Percentiles rank a stretch among this genome's conserved stretches.
phyloP scores from a whole-genome alignment of 2,113 vertebrate species.

The Ceuthmochares aereus region DNA sequence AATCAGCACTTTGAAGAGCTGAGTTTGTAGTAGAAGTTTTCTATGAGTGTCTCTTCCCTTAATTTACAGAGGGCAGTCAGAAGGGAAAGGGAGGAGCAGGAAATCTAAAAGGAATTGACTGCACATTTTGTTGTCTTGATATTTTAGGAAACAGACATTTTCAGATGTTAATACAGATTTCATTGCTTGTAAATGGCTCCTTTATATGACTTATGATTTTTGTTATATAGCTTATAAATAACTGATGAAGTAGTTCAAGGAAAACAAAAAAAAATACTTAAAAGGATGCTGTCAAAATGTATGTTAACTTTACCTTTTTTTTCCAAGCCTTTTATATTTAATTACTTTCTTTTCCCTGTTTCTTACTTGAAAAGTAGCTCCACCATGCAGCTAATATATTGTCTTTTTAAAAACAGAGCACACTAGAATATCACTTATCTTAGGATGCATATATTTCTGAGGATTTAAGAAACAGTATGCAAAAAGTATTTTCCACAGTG shows the following conservation, averaged over 20 bases:
- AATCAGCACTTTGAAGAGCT: not conserved
- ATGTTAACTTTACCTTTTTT: slow-evolving; percentile 25
- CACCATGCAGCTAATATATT: not conserved
- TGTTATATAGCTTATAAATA: slow-evolving; percentile 56
- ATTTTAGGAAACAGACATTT: slow-evolving; percentile 29
- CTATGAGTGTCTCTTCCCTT: not conserved
- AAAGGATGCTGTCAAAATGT: slow-evolving; percentile 48
- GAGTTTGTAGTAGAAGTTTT: not conserved
- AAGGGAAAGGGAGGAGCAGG: not conserved
- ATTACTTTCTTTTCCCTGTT: slow-evolving; percentile 19
- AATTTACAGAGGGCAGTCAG: not conserved
- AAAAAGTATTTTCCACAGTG: not conserved
- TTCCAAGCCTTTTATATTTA: slow-evolving; percentile 38
- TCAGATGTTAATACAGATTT: slow-evolving; percentile 56
- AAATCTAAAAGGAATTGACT: not conserved
- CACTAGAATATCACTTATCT: not conserved
- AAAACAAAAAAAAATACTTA: slow-evolving; percentile 39
- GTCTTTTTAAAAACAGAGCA: not conserved
- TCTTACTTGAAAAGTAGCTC: slow-evolving; percentile 44
- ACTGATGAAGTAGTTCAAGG: slow-evolving; percentile 58
- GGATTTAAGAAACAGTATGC: not conserved
- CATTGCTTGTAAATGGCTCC: slow-evolving; percentile 41
- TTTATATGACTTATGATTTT: slow-evolving; percentile 38
- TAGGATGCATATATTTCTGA: not conserved
- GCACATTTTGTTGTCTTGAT: not conserved